Evolutionary conservation across 92 coral and sea anemone genomes (phyloP).

Genomic region (Metridium senile): DNA sequence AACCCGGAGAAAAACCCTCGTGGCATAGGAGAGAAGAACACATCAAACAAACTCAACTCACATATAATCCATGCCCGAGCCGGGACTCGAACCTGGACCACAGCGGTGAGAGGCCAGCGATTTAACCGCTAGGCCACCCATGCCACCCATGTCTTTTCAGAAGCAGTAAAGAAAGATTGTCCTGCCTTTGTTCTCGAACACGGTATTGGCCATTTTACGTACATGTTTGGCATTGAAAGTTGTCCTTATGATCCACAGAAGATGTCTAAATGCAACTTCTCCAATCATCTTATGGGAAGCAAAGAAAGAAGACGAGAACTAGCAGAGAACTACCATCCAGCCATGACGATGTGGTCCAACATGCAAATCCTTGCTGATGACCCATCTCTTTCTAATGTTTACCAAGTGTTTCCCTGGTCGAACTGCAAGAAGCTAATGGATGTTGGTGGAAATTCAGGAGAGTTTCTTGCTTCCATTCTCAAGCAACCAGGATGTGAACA

Average conservation of each 20-base stretch:
- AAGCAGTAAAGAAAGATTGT: background rate
- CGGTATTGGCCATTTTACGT: conserved; percentile 45
- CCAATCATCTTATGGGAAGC: conserved; percentile 28
- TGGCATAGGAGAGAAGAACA: no score
- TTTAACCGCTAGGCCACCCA: no score
- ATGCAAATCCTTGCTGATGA: conserved; percentile 4
- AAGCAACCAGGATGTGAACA: conserved; percentile 56
- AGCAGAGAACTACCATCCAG: conserved; percentile 45
- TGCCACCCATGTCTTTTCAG: background rate
- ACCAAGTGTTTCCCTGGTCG: conserved; percentile 47
- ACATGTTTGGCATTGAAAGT: background rate
- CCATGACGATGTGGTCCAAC: conserved; percentile 39
- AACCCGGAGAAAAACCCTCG: no score
- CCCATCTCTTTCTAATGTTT: background rate
- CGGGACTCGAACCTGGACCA: no score
- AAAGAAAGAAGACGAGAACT: conserved; percentile 39
- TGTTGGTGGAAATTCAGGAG: conserved; percentile 56
- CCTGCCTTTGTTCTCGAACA: conserved; percentile 33
- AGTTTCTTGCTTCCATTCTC: conserved; percentile 44
- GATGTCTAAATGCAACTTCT: background rate
- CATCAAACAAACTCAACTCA: no score
- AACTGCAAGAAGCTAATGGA: conserved; percentile 50
- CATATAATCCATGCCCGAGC: no score
- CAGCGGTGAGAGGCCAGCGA: no score
- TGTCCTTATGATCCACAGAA: background rate